These are phyloP conservation scores for Leguminivora glycinivorella DNA, from an alignment of 1,140 invertebrate species.

Conservation along the genomic window DNA sequence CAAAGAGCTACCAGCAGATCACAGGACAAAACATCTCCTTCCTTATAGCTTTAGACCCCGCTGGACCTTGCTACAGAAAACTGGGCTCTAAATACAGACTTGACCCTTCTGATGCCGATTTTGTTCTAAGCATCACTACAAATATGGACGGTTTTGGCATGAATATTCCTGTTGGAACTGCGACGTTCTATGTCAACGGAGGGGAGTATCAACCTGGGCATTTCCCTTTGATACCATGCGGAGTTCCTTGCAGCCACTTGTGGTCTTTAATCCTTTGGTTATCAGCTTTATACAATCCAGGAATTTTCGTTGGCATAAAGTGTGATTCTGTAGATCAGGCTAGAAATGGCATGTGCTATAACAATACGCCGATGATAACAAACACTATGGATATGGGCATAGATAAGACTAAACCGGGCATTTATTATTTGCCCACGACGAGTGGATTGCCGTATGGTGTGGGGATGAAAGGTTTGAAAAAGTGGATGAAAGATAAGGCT, in stretches of 20 bases:
- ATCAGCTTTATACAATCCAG: slow-evolving; percentile 47
- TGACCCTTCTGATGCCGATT: slow-evolving; percentile 36
- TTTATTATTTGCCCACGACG: slow-evolving; percentile 56
- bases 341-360: slow-evolving; percentile 51
- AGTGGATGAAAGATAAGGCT: slow-evolving; percentile 13
- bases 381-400: slow-evolving; percentile 36
- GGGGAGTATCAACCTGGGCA: slow-evolving; percentile 83
- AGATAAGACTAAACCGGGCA: slow-evolving; percentile 49
- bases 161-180: slow-evolving; percentile 81
- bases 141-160: slow-evolving; percentile 85
- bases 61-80: slow-evolving; percentile 66
- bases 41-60: slow-evolving; percentile 59
- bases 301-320: slow-evolving; percentile 55
- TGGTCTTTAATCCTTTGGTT: slow-evolving; percentile 53
- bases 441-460: slow-evolving; percentile 54
- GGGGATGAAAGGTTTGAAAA: slow-evolving; percentile 52
- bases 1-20: slow-evolving; percentile 52
- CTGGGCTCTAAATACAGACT: slow-evolving; percentile 56
- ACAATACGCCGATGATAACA: slow-evolving; percentile 46
- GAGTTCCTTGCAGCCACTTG: slow-evolving; percentile 54
- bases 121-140: slow-evolving; percentile 77
- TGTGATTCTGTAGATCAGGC: slow-evolving; percentile 63
- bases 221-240: slow-evolving; percentile 53
- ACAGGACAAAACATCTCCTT: slow-evolving; percentile 63
- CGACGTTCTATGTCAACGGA: slow-evolving; percentile 84